These are phyloP conservation scores for Rhinoderma darwinii DNA, from an alignment of 2,113 vertebrate genomes.

Conservation along the genomic window DNA sequence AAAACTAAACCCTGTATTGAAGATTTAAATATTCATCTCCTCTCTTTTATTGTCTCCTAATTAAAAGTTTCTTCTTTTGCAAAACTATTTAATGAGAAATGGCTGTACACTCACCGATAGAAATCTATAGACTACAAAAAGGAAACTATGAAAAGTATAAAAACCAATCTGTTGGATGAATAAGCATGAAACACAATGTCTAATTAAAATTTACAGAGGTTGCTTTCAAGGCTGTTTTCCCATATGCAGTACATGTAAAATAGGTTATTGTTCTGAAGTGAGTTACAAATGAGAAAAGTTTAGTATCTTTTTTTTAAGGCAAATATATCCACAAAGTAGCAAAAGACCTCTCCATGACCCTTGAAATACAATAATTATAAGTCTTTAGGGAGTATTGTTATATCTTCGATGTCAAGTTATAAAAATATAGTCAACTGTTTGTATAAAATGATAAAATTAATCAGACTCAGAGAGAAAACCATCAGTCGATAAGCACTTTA, in stretches of 20 bases:
- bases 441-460: too few relatives aligned
- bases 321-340: not conserved
- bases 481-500: not conserved
- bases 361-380: not conserved
- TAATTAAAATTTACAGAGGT: constrained; percentile 57
- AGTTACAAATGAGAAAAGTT: constrained; percentile 35
- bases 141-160: constrained; percentile 49
- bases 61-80: constrained; percentile 69
- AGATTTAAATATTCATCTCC: constrained; percentile 75
- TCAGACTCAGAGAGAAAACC: not conserved
- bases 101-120: constrained; percentile 64
- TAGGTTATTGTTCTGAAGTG: constrained; percentile 44
- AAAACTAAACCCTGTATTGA: constrained; percentile 70
- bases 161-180: constrained; percentile 55
- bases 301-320: not conserved
- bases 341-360: not conserved
- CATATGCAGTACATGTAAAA: constrained; percentile 53
- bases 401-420: not conserved
- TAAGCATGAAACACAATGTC: constrained; percentile 55
- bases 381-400: not conserved
- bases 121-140: constrained; percentile 66
- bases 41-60: constrained; percentile 72
- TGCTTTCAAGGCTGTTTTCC: constrained; percentile 48
- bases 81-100: constrained; percentile 69
- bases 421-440: not conserved